Conservation (phyloP, 53 echinoderm and acorn worm genomes). For the Astropecten irregularis region DNA sequence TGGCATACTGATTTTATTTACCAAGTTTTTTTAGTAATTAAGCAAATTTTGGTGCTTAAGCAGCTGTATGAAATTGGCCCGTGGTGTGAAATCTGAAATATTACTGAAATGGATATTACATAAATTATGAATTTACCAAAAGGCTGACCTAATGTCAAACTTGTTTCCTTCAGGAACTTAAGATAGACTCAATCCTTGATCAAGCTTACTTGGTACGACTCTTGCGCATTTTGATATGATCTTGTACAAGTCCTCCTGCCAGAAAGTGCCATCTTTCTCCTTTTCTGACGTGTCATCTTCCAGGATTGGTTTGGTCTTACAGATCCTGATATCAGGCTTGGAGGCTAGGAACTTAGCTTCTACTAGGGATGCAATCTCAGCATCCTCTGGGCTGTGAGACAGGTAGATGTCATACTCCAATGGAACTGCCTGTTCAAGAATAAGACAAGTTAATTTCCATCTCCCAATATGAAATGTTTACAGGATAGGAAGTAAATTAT, state of each 20-base stretch:
- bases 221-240: conserved; percentile 76
- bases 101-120: too few species aligned
- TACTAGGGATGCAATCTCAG: conserved; percentile 32
- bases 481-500: too few species aligned
- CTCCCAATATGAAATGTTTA: too few species aligned
- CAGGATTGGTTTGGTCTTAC: conserved; percentile 34
- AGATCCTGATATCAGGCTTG: conserved; percentile 71
- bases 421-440: conserved; percentile 40
- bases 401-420: conserved; percentile 82
- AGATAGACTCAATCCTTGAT: not conserved
- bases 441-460: too few species aligned
- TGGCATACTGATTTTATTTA: too few species aligned
- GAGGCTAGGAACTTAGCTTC: conserved; percentile 41
- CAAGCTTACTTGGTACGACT: conserved; percentile 68
- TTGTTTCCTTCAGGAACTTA: not conserved
- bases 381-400: conserved; percentile 59
- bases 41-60: too few species aligned
- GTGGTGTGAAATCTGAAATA: too few species aligned
- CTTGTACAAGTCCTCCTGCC: conserved; percentile 67
- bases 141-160: not conserved
- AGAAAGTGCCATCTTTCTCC: conserved; percentile 12
- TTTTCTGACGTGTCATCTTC: conserved; percentile 20
- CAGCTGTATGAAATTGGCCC: too few species aligned
- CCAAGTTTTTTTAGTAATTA: too few species aligned
- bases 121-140: too few species aligned